phyloP scores from a whole-genome alignment of 2,113 vertebrate genomes.

The Cyphomyrus discorhynchus region DNA sequence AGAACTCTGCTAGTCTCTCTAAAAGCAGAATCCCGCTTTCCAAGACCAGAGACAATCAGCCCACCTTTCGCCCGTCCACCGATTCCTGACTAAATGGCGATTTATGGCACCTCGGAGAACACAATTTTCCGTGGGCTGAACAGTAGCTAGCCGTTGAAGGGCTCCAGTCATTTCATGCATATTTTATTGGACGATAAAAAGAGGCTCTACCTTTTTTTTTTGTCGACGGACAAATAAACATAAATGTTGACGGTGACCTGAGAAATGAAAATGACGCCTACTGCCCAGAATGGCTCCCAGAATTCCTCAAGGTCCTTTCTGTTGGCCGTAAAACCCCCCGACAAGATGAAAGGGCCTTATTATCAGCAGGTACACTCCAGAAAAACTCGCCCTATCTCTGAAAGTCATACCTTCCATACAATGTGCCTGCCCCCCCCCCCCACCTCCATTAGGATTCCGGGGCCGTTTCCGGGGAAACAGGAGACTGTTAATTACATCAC shows the following conservation, averaged over 20 bases:
- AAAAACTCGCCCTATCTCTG: slow-evolving; percentile 27
- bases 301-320: background rate
- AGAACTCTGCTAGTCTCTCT: background rate
- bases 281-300: background rate
- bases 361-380: slow-evolving; percentile 29
- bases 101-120: background rate
- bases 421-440: background rate
- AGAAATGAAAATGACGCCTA: background rate
- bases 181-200: slow-evolving; percentile 13
- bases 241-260: background rate
- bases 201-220: background rate
- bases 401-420: slow-evolving; percentile 44
- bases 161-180: slow-evolving; percentile 4
- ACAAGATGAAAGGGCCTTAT: slow-evolving; percentile 37
- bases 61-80: background rate
- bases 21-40: background rate
- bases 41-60: slow-evolving; percentile 2
- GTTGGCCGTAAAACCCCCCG: background rate
- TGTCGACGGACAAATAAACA: background rate
- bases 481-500: slow-evolving; percentile 45
- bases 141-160: background rate
- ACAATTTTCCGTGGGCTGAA: background rate
- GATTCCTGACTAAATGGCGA: background rate
- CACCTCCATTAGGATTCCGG: slow-evolving; percentile 34
- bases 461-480: slow-evolving; percentile 27